Evolutionary conservation across 2,888 invertebrate genomes (phyloP).

Genomic region (Diaphora mendica): DNA sequence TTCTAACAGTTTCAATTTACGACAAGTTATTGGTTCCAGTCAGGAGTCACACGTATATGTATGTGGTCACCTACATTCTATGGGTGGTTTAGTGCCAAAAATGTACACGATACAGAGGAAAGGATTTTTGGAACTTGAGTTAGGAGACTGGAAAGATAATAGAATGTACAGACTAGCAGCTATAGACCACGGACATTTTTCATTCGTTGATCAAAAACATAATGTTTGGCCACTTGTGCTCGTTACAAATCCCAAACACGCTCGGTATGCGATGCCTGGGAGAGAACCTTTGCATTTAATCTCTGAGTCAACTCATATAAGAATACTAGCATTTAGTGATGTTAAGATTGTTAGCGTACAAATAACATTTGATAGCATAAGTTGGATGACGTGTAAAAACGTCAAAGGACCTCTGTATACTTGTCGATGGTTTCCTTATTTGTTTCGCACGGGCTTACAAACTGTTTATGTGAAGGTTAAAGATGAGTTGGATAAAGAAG

Average conservation of each 20-base stretch:
- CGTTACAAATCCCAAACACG: conserved; percentile 96
- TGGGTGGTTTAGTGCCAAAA: conserved; percentile 91
- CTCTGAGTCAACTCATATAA: conserved; percentile 91
- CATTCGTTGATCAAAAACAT: conserved; percentile 92
- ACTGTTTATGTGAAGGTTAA: conserved; percentile 86
- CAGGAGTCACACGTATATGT: conserved; percentile 91
- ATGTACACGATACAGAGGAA: conserved; percentile 95
- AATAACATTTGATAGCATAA: conserved; percentile 88
- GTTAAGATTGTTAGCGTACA: conserved; percentile 88
- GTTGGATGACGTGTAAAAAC: conserved; percentile 88
- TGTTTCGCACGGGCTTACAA: conserved; percentile 89
- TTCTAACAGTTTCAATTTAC: conserved; percentile 80
- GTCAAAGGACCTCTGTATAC: conserved; percentile 91
- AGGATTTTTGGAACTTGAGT: conserved; percentile 94
- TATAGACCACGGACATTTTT: conserved; percentile 95
- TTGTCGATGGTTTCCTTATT: conserved; percentile 89
- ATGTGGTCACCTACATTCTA: conserved; percentile 95
- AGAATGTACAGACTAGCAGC: conserved; percentile 93
- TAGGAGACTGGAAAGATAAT: conserved; percentile 97
- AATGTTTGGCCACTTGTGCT: conserved; percentile 93
- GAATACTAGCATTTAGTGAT: conserved; percentile 92
- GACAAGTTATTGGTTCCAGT: conserved; percentile 87
- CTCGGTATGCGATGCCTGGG: conserved; percentile 89
- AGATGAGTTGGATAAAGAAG: conserved; percentile 87
- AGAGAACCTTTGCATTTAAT: conserved; percentile 91